Evolutionary conservation across 2,113 vertebrate species (phyloP).

Genomic region (Thamnophis sirtalis): DNA sequence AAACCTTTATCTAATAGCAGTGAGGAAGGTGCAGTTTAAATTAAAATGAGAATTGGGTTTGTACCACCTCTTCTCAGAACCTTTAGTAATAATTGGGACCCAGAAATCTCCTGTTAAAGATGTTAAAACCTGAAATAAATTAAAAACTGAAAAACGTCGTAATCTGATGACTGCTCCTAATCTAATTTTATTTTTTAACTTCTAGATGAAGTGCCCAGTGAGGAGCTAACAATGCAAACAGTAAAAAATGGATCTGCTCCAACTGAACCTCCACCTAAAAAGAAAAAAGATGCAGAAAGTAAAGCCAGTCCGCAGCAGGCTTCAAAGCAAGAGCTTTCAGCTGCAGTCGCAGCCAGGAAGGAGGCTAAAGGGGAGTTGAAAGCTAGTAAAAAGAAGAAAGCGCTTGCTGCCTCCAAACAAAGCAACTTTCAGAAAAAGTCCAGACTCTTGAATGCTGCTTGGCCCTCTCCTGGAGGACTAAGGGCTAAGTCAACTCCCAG

Average conservation of each 20-base stretch:
- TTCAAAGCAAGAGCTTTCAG: constrained; percentile 9
- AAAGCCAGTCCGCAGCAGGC: constrained; percentile 45
- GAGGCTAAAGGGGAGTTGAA: constrained; percentile 27
- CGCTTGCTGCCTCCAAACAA: constrained; percentile 34
- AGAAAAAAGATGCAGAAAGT: constrained; percentile 12
- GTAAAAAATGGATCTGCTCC: background rate
- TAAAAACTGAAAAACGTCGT: background rate
- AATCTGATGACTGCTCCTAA: background rate
- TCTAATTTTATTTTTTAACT: constrained; percentile 19
- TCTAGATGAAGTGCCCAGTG: constrained; percentile 48
- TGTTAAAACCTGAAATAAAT: background rate
- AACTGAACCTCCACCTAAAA: background rate
- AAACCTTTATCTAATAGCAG: background rate
- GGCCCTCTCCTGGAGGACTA: constrained; percentile 19
- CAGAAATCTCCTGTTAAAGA: background rate
- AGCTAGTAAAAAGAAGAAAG: constrained; percentile 42
- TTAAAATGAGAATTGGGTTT: background rate
- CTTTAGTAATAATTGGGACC: background rate
- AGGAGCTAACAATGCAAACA: constrained; percentile 22
- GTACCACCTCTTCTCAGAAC: background rate
- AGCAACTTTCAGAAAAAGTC: constrained; percentile 35
- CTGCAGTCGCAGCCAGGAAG: constrained; percentile 17
- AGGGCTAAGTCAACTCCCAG: constrained; percentile 13
- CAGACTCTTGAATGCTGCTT: constrained; percentile 41
- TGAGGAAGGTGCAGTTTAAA: background rate